phyloP scores from a whole-genome alignment of 2,113 vertebrate species.

The Ptychochromis oligacanthus region DNA sequence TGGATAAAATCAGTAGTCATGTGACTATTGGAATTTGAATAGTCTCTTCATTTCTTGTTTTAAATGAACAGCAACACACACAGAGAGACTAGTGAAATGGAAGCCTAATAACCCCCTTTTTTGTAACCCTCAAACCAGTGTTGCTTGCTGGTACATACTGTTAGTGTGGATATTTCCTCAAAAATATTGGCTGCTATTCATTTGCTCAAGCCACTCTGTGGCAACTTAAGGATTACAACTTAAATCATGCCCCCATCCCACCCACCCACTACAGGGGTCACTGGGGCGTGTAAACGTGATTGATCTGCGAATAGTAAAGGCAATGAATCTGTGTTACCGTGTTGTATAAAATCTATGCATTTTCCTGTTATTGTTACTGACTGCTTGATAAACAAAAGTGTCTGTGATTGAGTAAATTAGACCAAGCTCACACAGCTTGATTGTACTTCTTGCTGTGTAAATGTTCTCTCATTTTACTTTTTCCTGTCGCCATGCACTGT shows the following conservation, averaged over 20 bases:
- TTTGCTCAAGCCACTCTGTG: slow-evolving; percentile 1
- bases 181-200: not conserved
- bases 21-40: not conserved
- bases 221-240: not conserved
- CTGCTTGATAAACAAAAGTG: not conserved
- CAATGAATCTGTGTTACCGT: not conserved
- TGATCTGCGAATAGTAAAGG: not conserved
- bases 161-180: not conserved
- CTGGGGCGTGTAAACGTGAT: not conserved
- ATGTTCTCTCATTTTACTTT: too few relatives aligned
- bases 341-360: not conserved
- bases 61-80: not conserved
- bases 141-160: not conserved
- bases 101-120: not conserved
- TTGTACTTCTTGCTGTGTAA: too few relatives aligned
- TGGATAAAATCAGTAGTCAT: not conserved
- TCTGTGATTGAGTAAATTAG: not conserved
- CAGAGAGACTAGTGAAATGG: not conserved
- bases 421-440: too few relatives aligned
- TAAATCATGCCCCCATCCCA: not conserved
- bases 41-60: not conserved
- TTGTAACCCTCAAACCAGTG: not conserved
- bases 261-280: not conserved
- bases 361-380: not conserved
- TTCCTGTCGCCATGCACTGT: too few relatives aligned